Evolutionary conservation across 2,113 vertebrate genomes (phyloP).

Genomic region (Chaetodon trifascialis): DNA sequence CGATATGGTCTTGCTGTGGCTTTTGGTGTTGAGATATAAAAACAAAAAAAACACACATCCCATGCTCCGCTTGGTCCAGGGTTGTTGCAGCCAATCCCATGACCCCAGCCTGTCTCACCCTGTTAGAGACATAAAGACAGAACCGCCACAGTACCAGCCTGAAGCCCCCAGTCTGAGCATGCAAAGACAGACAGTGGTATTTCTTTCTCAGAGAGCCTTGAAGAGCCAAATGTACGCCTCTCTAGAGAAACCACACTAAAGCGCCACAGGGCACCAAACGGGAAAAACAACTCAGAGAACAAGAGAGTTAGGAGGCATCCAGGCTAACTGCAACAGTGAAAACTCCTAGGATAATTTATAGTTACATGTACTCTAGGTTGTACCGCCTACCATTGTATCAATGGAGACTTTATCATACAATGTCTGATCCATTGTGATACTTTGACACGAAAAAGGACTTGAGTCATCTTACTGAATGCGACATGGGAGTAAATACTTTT

Average conservation of each 20-base stretch:
- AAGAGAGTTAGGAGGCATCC: slow-evolving; percentile 60
- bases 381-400: slow-evolving; percentile 63
- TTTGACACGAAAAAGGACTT: slow-evolving; percentile 34
- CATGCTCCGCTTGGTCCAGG: neutral
- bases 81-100: slow-evolving; percentile 18
- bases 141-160: slow-evolving; percentile 43
- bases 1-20: neutral
- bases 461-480: neutral
- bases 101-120: slow-evolving; percentile 47
- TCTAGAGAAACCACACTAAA: slow-evolving; percentile 75
- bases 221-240: slow-evolving; percentile 70
- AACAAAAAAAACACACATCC: slow-evolving; percentile 1
- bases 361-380: slow-evolving; percentile 45
- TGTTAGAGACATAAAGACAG: slow-evolving; percentile 35
- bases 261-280: slow-evolving; percentile 77
- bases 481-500: neutral
- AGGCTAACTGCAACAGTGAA: slow-evolving; percentile 57
- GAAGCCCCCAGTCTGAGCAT: slow-evolving; percentile 70
- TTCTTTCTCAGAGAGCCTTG: slow-evolving; percentile 72
- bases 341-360: slow-evolving; percentile 67
- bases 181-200: slow-evolving; percentile 75
- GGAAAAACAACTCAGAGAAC: slow-evolving; percentile 78
- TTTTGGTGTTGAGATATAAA: neutral
- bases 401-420: slow-evolving; percentile 44
- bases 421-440: slow-evolving; percentile 43